Percentiles rank a stretch among this genome's conserved stretches.
Conservation (phyloP, 2,888 invertebrate species). For the Gandaritis pyraliata region DNA sequence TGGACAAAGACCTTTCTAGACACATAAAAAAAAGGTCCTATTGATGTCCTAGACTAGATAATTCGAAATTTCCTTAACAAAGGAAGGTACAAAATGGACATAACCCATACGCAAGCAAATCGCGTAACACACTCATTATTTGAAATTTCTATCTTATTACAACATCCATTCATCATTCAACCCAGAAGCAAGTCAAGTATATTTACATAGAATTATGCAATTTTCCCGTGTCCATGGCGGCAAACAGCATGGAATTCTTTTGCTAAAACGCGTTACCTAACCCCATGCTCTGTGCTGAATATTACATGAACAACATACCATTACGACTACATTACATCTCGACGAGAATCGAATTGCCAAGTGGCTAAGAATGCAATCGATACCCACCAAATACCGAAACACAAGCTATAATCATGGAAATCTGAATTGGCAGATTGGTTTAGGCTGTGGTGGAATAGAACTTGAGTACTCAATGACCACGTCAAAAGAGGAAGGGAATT, state of each 20-base stretch:
- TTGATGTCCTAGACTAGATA: too few species aligned
- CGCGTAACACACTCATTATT: too few species aligned
- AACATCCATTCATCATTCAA: too few species aligned
- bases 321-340: constrained; percentile 31
- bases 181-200: too few species aligned
- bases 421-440: constrained; percentile 4
- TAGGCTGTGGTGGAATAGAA: not conserved
- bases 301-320: constrained; percentile 39
- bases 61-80: too few species aligned
- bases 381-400: constrained; percentile 26
- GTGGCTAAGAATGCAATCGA: constrained; percentile 37
- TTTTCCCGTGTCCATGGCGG: constrained; percentile 1
- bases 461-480: not conserved
- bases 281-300: constrained; percentile 37
- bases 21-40: too few species aligned
- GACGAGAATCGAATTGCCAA: constrained; percentile 40
- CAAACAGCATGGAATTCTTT: constrained; percentile 12
- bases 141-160: too few species aligned
- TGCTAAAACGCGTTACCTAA: constrained; percentile 31
- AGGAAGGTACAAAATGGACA: too few species aligned
- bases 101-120: too few species aligned
- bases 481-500: too few species aligned
- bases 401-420: constrained; percentile 3
- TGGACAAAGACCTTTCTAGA: too few species aligned
- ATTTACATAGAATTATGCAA: not conserved